phyloP scores from a whole-genome alignment of 2,113 vertebrate genomes.

The Steatornis caripensis region DNA sequence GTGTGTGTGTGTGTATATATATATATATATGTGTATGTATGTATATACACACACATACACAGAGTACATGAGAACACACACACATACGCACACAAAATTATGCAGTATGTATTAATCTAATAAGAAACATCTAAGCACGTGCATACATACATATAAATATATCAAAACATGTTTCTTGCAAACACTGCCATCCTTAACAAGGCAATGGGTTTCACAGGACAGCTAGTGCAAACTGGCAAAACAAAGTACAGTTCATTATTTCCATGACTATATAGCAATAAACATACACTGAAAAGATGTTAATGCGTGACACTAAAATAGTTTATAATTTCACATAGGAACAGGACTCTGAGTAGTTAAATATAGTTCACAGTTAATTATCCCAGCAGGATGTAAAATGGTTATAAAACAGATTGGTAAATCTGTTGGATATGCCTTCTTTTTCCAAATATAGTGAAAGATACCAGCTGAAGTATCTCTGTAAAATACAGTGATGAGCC shows the following conservation, averaged over 20 bases:
- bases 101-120: background rate
- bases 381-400: conserved; percentile 22
- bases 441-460: conserved; percentile 48
- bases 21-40: no score
- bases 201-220: background rate
- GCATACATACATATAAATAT: background rate
- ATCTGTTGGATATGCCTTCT: conserved; percentile 17
- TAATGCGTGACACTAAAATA: background rate
- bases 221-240: background rate
- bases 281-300: background rate
- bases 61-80: background rate
- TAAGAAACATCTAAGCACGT: background rate
- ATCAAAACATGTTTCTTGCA: background rate
- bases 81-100: background rate
- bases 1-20: background rate
- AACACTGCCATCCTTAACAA: background rate
- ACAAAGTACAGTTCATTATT: background rate
- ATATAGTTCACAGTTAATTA: conserved; percentile 49
- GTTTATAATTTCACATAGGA: background rate
- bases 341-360: conserved; percentile 18
- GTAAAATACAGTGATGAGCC: background rate
- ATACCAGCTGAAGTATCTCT: background rate
- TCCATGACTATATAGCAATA: background rate
- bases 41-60: background rate
- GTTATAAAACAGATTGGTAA: conserved; percentile 22